Evolutionary conservation across 2,113 vertebrate species (phyloP).

Genomic region (Tenrec ecaudatus): DNA sequence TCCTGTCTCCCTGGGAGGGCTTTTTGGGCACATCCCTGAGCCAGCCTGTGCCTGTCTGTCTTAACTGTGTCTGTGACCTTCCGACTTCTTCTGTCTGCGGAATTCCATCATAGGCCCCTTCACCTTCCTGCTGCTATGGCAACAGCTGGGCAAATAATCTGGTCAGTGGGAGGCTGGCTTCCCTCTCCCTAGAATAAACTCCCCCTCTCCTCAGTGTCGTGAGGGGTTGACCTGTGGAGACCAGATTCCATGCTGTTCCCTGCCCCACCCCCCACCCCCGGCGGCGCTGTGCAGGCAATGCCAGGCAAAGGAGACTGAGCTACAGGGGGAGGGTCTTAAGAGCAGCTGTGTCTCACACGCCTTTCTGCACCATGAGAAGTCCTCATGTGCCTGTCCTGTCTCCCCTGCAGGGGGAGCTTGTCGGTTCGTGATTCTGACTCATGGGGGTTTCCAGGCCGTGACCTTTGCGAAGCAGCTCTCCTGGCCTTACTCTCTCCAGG

Average conservation of each 20-base stretch:
- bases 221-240: not conserved
- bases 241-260: not conserved
- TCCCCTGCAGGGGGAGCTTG: not conserved
- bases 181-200: slow-evolving; percentile 31
- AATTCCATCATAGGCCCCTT: slow-evolving; percentile 66
- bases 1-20: not conserved
- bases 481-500: not conserved
- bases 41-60: slow-evolving; percentile 38
- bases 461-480: not conserved
- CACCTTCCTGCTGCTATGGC: slow-evolving; percentile 64
- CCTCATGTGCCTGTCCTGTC: not conserved
- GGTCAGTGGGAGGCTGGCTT: slow-evolving; percentile 5
- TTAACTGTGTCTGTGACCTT: slow-evolving; percentile 21
- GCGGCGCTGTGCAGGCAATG: not conserved
- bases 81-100: slow-evolving; percentile 63
- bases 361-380: not conserved
- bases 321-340: not conserved
- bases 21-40: not conserved
- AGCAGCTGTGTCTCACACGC: not conserved
- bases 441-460: not conserved
- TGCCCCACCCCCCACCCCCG: not conserved
- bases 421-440: not conserved
- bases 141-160: slow-evolving; percentile 60
- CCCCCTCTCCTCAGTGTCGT: slow-evolving; percentile 10
- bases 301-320: not conserved